Evolutionary conservation across 2,113 vertebrate genomes (phyloP), one percentile per base, ranked within the genome.

Genomic region (Phylloscopus trochilus): DNA sequence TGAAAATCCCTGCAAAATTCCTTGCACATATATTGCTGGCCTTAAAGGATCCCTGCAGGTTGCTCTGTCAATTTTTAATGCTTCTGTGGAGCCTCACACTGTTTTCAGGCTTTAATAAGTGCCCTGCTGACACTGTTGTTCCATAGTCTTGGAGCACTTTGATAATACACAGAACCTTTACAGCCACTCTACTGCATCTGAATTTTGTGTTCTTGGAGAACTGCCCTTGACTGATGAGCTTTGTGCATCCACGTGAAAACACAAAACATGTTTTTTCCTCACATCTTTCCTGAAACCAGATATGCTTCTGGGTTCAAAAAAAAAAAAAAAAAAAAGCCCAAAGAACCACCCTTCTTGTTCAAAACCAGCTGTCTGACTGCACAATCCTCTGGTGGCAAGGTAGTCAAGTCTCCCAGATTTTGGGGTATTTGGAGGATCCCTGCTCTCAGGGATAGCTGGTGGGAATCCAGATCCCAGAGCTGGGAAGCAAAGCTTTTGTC

Each of bases 391-490:
- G 35, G 23, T 3, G 2, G 62, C 33, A 73, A 13, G 24, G 46
- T 0, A 27, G 37, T n/a, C 31, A 28, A 11, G 24, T 4, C 22
- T 58, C 47, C 20, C 0, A 0, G 8, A 39, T 37, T 83, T 43
- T 16, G 53, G 56, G 43, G 14, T 30, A 46, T 35, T 31, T 43
- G 18, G 17, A 8, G 23, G 33, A 52, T 52, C 31, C 28, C n/a
- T 27, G 49, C 44, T 83, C 24, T 35, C 68, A 41, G 47, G 11
- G 26, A 33, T 37, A 46, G 21, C 31, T 51, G 73, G 30, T 30
- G 13, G 15, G 26, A 77, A 58, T 3, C 9, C 3, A 2, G 31
- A 49, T 51, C 16, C 44, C 33, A 7, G 1, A 0, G 15, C 39
- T 39, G 35, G 47, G 67, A 78, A 88, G 63, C 13, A 19, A 3